Base-by-base conservation (phyloP, 2,888 invertebrate genomes). In the Clunio marinus region DNA sequence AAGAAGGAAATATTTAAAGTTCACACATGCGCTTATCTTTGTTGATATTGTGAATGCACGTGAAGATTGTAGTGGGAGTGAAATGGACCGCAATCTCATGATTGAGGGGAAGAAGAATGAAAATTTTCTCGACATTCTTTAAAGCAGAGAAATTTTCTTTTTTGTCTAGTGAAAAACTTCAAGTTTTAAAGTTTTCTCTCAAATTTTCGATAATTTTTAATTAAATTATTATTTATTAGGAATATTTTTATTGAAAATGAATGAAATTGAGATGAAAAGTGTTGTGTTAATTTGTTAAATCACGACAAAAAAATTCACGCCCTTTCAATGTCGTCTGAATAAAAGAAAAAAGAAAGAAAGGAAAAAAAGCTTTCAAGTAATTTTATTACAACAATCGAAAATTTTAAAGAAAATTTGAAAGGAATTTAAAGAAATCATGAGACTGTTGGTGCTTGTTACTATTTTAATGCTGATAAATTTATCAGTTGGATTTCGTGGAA, bases 291-390 rank as follows among this genome's bases (percentile, higher is more conserved):
- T 1, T 1, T 57, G 41, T 7, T 28, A 65, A 41, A 62, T 37
- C 35, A 27, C n/a, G 28, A 17, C 17, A 17, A 15, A 24, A 65
- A 62, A 62, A 24, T 41, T 65, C 63, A 65, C 63, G 63, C 63
- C 63, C 63, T 46, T 60, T 20, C 45, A 46, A 65, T 65, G 63
- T 65, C 63, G 37, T 22, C 22, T 22, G 51, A 51, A 22, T 2
- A 51, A 51, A 51, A 51, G 5, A 13, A 41, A 41, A 3, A 10
- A 5, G n/a, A 41, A 15, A 41, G 5, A 51, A 51, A n/a, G 7
- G 2, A n/a, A n/a, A n/a, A n/a, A n/a, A n/a, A n/a, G n/a, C n/a
- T n/a, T n/a, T n/a, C n/a, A n/a, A n/a, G n/a, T n/a, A n/a, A n/a
- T n/a, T n/a, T n/a, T n/a, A n/a, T n/a, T n/a, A n/a, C n/a, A n/a